Evolutionary conservation across 2,888 invertebrate genomes (phyloP), one percentile per base, ranked within the genome.

Genomic region (Erebia aethiops): DNA sequence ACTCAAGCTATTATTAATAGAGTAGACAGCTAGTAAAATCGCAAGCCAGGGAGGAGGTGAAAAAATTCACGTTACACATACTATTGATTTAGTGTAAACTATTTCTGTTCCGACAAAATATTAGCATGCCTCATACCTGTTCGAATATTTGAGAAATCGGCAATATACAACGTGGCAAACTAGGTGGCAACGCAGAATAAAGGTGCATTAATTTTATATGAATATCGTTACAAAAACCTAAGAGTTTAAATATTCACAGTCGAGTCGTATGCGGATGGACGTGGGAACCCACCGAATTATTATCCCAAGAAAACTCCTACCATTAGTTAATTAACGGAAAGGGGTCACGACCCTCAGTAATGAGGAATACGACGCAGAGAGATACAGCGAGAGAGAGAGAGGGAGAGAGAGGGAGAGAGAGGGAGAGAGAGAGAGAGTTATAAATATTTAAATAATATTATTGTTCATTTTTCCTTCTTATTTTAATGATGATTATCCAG

Each of bases 1-100:
- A 77, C 71, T 76, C 73, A 76, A 74, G 68, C 13, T 71, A 71
- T 73, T 76, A 77, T 75, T 75, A 67, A 74, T 77, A 77, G 74
- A 70, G 62, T 65, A 72, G 74, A 71, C 76, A 54, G 71, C 72
- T 71, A 70, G 70, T 43, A 67, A 61, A 74, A 69, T 35, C 57
- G 26, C 35, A 60, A 69, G 69, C 61, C 67, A 54, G 67, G 57
- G 63, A 66, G 61, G 60, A 61, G 51, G 35, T n/a, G 62, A 64
- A 67, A 70, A 67, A 26, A 35, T 56, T 56, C 69, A 67, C 62
- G 35, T n/a, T 62, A 69, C 65, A 56, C 54, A 43, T 66, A 66
- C 56, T 66, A 66, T 56, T 18, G 52, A 41, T 41, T 51, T 56
- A 52, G 64, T 64, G 64, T 54, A 54, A 51, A 16, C 35, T 49